Evolutionary conservation across 1,140 invertebrate genomes (phyloP), one percentile per base, ranked within the genome.

Genomic region (Lucilia cuprina): DNA sequence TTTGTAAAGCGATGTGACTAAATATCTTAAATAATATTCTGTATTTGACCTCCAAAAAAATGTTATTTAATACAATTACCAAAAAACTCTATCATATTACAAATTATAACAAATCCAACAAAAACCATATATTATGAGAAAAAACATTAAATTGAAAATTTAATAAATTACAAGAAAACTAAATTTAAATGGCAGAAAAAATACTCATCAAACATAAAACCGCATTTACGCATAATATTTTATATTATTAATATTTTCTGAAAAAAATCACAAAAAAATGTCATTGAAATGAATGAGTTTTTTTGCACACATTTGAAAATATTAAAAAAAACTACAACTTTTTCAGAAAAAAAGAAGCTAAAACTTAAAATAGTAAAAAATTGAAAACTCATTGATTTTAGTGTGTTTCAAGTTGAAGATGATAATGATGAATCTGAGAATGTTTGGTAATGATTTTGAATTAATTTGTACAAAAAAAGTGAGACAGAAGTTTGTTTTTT

Each of bases 201-300:
- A 55, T 55, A 55, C 14, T n/a, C 30, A 78, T 35, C 30, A 78
- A 41, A 49, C 13, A 41, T 41, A 78, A 49, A 41, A 49, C 75
- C 75, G 34, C 47, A 41, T 78, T 78, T 41, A 78, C 75, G 75
- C 47, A 78, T 41, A 49, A 41, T 17, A 41, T 41, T 78, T 78
- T 78, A 41, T 78, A 21, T 34, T 77, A 34, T 25, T 30, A 14
- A 21, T 34, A 21, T 5, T 41, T 34, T 30, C 14, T 30, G 25
- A 34, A 14, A 60, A 60, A 14, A 14, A 55, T 14, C 17, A 55
- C 17, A 65, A 70, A 70, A 19, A 70, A 70, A 35, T 35, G 34
- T 41, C 75, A 41, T 78, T 49, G 34, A 78, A 78, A 41, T 25
- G 30, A 78, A 78, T 78, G 75, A 78, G 47, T 34, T 78, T 78